Conservation (phyloP, 2,888 invertebrate species). For the Chydorus sphaericus region DNA sequence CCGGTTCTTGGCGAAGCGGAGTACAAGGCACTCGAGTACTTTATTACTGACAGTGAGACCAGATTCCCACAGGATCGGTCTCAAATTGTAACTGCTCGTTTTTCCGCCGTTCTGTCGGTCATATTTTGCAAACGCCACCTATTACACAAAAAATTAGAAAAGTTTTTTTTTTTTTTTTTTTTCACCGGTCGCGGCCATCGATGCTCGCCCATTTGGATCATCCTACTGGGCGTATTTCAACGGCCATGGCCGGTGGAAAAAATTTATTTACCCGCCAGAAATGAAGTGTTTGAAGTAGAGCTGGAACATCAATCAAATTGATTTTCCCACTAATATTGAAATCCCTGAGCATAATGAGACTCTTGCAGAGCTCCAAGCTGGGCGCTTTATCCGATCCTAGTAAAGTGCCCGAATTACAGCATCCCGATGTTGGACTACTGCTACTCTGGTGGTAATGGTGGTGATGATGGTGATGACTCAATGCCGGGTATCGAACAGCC, state of each 20-base stretch:
- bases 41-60: slow-evolving; percentile 55
- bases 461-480: not conserved
- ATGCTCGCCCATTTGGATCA: not conserved
- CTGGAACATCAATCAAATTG: slow-evolving; percentile 42
- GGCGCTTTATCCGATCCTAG: slow-evolving; percentile 26
- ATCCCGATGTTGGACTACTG: not conserved
- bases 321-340: slow-evolving; percentile 46
- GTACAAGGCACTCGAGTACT: slow-evolving; percentile 53
- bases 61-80: slow-evolving; percentile 51
- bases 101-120: slow-evolving; percentile 37
- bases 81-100: slow-evolving; percentile 46
- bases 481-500: slow-evolving; percentile 23
- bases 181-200: too few species aligned
- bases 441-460: too few species aligned
- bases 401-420: not conserved
- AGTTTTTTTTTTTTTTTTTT: not conserved
- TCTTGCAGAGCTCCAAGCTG: slow-evolving; percentile 47
- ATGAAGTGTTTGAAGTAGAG: slow-evolving; percentile 45
- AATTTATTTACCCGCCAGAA: slow-evolving; percentile 43
- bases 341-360: slow-evolving; percentile 51
- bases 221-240: not conserved
- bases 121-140: slow-evolving; percentile 46
- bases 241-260: too few species aligned
- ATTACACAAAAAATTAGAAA: slow-evolving; percentile 21
- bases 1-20: slow-evolving; percentile 46